Conservation (phyloP, 2,888 invertebrate species). For the Nineta flava region DNA sequence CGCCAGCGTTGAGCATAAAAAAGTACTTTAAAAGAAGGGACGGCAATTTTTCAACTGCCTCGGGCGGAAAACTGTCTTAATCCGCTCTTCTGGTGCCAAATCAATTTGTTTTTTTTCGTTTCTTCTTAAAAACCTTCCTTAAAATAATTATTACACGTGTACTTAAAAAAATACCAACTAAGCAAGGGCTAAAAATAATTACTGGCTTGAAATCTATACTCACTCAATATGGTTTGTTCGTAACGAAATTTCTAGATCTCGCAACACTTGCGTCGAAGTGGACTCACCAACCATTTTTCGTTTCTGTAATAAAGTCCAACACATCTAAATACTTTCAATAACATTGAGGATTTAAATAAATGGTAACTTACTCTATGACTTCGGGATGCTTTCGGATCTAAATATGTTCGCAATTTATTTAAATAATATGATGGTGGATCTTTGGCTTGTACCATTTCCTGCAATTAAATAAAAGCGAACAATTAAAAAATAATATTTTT, state of each 20-base stretch:
- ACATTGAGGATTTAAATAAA: not conserved
- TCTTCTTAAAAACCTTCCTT: too few species aligned
- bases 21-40: too few species aligned
- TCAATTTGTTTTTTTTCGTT: too few species aligned
- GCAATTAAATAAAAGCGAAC: conserved; percentile 20
- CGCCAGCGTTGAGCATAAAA: too few species aligned
- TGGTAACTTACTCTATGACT: conserved; percentile 71
- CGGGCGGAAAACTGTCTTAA: too few species aligned
- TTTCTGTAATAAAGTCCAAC: conserved; percentile 51
- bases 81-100: too few species aligned
- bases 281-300: conserved; percentile 93
- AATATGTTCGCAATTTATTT: conserved; percentile 84
- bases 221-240: conserved; percentile 98
- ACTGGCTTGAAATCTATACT: too few species aligned
- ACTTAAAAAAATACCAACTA: too few species aligned
- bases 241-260: conserved; percentile 96
- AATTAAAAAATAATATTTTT: not conserved
- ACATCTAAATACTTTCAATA: not conserved
- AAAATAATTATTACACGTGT: too few species aligned
- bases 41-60: too few species aligned
- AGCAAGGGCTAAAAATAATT: too few species aligned
- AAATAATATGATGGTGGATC: conserved; percentile 94
- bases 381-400: conserved; percentile 91
- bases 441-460: conserved; percentile 97
- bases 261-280: conserved; percentile 93